Evolutionary conservation across 2,797 vertebrate genomes (phyloP), one percentile per base, ranked within the genome.

Genomic region (Sebastiscus albofasciatus): DNA sequence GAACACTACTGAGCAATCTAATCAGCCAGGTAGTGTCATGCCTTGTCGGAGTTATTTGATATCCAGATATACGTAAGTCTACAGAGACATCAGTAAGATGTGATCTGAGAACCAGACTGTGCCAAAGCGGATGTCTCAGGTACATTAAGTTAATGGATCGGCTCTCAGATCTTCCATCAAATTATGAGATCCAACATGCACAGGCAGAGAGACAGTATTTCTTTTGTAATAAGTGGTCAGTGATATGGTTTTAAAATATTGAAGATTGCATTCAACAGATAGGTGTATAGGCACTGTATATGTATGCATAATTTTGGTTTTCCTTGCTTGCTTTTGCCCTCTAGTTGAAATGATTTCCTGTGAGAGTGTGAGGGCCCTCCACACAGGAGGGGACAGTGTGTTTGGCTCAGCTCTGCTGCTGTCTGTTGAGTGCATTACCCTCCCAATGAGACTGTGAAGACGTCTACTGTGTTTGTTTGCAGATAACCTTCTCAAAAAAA

Each of bases 401-500:
- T 72, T 58, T 68, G 58, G 60, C 55, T 73, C 67, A 9, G 42
- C 60, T 69, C 16, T 74, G 46, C 31, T 70, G 22, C 56, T 80
- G 46, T 59, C n/a, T 52, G 49, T n/a, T 14, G 46, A 79, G 67
- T 54, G 31, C 74, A 80, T 67, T 80, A 79, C 12, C 29, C 68
- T 67, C 61, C 36, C 78, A 78, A 81, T 60, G 59, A 73, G 58
- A 55, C 77, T 56, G 56, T 24, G 61, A 74, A 67, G 18, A 73
- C 12, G 58, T 82, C 74, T 6, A 3, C 66, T 61, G 58, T 49
- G 34, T 75, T 67, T 80, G 70, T 84, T 82, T 77, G 59, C 72
- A 68, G 61, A 66, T 59, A 55, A 55, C 26, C n/a, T 49, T 61
- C 36, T 52, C 27, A 58, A 49, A 72, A 77, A 74, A 20, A n/a